Conservation (phyloP, 2,797 vertebrate genomes). For the Perdix hodgsoniae region DNA sequence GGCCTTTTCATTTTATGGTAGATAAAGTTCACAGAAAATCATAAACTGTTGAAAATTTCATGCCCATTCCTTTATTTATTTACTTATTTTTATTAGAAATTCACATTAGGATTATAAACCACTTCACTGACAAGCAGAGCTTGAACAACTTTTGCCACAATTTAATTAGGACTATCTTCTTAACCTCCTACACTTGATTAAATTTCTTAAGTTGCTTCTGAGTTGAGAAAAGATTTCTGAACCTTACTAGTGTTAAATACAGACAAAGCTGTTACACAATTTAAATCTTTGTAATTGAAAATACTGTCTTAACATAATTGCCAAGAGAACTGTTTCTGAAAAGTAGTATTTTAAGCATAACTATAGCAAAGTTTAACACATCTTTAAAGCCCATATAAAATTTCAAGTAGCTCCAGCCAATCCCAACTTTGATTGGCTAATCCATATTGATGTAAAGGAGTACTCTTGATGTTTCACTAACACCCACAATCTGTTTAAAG, state of each 20-base stretch:
- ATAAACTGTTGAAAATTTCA: not conserved
- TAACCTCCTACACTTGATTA: not conserved
- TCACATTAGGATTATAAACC: not conserved
- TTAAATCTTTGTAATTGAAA: not conserved
- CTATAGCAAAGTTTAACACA: rapidly evolving
- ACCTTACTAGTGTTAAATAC: not conserved
- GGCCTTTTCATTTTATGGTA: not conserved
- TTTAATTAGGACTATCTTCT: not conserved
- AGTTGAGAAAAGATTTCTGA: not conserved
- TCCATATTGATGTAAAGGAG: not conserved
- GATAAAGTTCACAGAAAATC: not conserved
- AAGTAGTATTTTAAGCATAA: not conserved
- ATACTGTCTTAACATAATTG: not conserved
- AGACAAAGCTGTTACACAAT: not conserved
- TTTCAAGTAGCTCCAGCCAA: not conserved
- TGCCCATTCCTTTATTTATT: not conserved
- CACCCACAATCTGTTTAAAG: not conserved
- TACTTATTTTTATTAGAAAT: not conserved
- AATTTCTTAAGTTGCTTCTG: not conserved
- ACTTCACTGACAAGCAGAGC: not conserved
- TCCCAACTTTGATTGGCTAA: not conserved
- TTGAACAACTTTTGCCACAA: not conserved
- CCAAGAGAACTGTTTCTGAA: rapidly evolving
- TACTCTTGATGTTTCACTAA: not conserved
- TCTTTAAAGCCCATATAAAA: not conserved